Evolutionary conservation across 2,113 vertebrate species (phyloP).

Genomic region (Rhinopomastus cyanomelas): DNA sequence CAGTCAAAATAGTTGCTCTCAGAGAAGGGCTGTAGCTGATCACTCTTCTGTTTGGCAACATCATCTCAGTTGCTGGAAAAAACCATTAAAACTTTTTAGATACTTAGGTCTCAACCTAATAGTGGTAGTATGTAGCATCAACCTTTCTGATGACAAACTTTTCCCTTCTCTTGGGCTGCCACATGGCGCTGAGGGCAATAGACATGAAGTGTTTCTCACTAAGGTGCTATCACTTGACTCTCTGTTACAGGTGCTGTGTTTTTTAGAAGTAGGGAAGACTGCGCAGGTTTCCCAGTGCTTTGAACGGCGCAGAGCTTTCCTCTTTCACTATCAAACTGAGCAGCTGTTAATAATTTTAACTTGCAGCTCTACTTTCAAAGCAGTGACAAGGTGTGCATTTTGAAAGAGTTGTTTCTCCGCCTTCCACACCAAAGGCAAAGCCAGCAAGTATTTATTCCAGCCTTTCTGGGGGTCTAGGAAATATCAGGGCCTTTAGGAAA

Average conservation of each 20-base stretch:
- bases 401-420: neutral
- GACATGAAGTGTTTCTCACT: neutral
- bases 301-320: neutral
- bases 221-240: neutral
- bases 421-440: neutral
- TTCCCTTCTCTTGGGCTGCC: neutral
- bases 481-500: neutral
- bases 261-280: neutral
- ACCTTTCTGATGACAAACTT: neutral
- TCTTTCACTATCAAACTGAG: neutral
- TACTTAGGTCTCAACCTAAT: neutral
- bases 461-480: neutral
- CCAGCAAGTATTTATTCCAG: neutral
- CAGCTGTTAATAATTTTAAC: neutral
- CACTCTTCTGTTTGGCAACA: neutral
- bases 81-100: neutral
- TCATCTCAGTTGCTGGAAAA: neutral
- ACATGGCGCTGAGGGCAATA: neutral
- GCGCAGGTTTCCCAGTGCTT: neutral
- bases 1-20: neutral
- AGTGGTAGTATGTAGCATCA: neutral
- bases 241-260: neutral
- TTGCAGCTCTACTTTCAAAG: neutral
- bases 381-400: neutral
- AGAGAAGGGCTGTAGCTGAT: neutral